Evolutionary conservation across 1,140 invertebrate genomes (phyloP).

Genomic region (Drosophila aff.): DNA sequence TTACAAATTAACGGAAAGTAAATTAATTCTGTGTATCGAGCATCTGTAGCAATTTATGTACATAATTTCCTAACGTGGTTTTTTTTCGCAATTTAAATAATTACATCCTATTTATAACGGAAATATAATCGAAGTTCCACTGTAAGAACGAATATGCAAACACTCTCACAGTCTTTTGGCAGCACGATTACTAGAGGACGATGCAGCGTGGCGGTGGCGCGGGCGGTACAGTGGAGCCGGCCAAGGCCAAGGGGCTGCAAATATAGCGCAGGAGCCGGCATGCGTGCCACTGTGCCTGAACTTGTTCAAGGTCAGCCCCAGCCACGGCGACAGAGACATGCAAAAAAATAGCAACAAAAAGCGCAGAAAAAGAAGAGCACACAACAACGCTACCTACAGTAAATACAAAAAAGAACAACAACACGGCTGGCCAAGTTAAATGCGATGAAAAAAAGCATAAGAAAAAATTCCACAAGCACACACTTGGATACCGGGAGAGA

Average conservation of each 20-base stretch:
- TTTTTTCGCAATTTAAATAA: no score
- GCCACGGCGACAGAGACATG: conserved; percentile 42
- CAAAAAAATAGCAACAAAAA: conserved; percentile 38
- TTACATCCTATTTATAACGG: neutral
- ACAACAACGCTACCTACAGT: conserved; percentile 4
- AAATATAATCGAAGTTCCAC: conserved; percentile 3
- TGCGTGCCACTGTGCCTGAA: conserved; percentile 65
- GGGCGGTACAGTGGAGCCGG: conserved; percentile 19
- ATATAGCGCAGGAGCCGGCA: conserved; percentile 12
- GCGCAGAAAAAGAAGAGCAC: conserved; percentile 20
- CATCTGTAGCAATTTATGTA: no score
- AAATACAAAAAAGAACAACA: conserved; percentile 6
- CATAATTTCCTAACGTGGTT: neutral
- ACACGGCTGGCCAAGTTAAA: conserved; percentile 25
- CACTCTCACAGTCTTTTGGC: conserved; percentile 14
- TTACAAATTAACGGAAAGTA: no score
- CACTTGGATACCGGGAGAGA: conserved; percentile 1
- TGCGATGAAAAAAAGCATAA: conserved; percentile 8
- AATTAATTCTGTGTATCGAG: no score
- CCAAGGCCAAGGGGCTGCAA: conserved; percentile 43
- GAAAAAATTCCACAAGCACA: conserved; percentile 25
- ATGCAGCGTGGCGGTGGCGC: neutral
- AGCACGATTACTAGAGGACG: neutral
- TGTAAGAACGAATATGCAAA: conserved; percentile 11
- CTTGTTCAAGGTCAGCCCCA: conserved; percentile 72